Base-by-base conservation (phyloP, 2,113 vertebrate genomes). In the Periophthalmodon schlosseri region DNA sequence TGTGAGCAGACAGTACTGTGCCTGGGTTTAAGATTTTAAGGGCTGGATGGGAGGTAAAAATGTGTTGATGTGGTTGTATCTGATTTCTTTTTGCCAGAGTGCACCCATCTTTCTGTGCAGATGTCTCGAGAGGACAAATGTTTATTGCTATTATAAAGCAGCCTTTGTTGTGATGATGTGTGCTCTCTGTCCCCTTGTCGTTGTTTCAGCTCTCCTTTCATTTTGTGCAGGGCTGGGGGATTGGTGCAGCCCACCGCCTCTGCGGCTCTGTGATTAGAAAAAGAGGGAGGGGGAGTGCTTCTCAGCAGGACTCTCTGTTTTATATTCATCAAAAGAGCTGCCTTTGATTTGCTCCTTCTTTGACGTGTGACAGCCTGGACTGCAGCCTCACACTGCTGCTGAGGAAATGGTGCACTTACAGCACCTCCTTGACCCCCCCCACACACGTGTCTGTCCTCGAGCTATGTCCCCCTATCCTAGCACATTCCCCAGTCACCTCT, bases 311-410 rank as follows among this genome's bases (percentile, higher is more conserved):
- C 89, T 90, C 88, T 91, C 91, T 93, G 92, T 93, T 95, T 93
- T 94, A 94, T 95, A 94, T 95, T 94, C 93, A 94, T 95, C 94
- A 94, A 93, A 95, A 94, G 93, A 90, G 91, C 91, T 93, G 76
- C 87, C 91, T 94, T 94, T 95, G 92, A 95, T 95, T 94, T 90
- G 90, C 90, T 93, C 89, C 91, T 84, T 85, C 92, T 93, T 92
- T 93, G 93, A 92, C 92, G 87, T 90, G 91, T 93, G 92, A 92
- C 92, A 91, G 88, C 81, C 79, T 84, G 83, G 89, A 87, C 93
- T 92, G 91, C 87, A 88, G 88, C 90, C 88, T 79, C 84, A 85
- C 84, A 86, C 84, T 82, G 77, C 90, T 88, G 88, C 89, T 81
- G 80, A 92, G 91, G 91, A 94, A 93, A 94, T 91, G 77, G 84